These are phyloP conservation scores for Tachysurus vachellii DNA, from an alignment of 2,113 vertebrate species.

Conservation along the genomic window DNA sequence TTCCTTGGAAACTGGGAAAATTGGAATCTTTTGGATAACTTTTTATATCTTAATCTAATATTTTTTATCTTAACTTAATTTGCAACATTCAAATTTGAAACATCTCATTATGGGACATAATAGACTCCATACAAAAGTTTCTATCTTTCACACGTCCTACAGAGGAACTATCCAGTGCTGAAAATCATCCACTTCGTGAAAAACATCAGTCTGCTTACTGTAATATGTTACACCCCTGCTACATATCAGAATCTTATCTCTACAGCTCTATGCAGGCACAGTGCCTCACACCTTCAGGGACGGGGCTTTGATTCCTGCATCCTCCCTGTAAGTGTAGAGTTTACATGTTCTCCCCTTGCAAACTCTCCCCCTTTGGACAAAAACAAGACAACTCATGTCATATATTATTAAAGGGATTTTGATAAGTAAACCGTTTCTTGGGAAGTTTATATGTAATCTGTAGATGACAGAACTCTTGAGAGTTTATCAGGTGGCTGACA, in stretches of 20 bases:
- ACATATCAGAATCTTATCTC: not conserved
- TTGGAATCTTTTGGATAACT: not conserved
- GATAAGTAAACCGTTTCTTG: not conserved
- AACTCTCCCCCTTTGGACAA: not conserved
- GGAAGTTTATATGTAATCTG: not conserved
- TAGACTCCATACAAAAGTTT: not conserved
- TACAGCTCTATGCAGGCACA: not conserved
- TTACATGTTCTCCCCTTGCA: not conserved
- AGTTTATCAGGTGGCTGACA: not conserved
- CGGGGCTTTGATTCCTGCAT: no score
- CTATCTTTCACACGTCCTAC: not conserved
- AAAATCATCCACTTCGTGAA: not conserved
- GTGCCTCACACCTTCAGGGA: no score
- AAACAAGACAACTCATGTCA: not conserved
- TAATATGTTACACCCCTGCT: not conserved
- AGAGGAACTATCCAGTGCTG: constrained; percentile 37
- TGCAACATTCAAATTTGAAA: not conserved
- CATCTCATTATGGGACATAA: not conserved
- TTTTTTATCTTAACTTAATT: no score
- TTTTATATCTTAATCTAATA: no score
- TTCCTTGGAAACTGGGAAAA: not conserved
- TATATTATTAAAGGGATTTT: constrained; percentile 2
- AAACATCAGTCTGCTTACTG: not conserved
- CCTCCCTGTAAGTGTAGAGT: not conserved
- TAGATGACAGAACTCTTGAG: not conserved